Conservation (phyloP, 2,113 vertebrate genomes). For the Leptobrachium ailaonicum region DNA sequence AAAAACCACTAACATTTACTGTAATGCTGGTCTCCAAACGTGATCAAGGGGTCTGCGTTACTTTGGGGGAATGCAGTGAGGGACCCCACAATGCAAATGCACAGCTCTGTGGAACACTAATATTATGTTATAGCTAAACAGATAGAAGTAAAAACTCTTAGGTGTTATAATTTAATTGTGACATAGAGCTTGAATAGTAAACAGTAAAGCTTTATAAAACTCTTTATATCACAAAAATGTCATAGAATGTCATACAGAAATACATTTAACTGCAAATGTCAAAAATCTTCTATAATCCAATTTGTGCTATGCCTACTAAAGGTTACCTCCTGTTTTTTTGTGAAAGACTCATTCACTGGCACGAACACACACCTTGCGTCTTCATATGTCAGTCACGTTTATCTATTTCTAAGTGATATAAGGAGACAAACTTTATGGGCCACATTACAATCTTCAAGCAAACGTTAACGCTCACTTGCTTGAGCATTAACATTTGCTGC, state of each 20-base stretch:
- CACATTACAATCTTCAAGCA: no score
- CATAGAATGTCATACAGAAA: conserved; percentile 20
- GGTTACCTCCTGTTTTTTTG: conserved; percentile 3
- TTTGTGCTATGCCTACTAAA: conserved; percentile 1
- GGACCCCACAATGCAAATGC: no score
- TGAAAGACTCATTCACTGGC: background rate
- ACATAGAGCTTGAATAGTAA: conserved; percentile 28
- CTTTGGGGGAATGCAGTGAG: no score
- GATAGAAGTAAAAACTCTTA: no score
- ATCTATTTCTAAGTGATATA: background rate
- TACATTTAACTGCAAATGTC: conserved; percentile 14
- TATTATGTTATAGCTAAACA: no score
- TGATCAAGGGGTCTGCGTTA: no score
- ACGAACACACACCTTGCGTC: conserved; percentile 21
- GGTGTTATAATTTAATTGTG: background rate
- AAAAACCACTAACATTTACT: no score
- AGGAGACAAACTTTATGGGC: no score
- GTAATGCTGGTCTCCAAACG: no score
- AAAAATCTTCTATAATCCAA: conserved; percentile 10
- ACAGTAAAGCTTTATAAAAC: conserved; percentile 1
- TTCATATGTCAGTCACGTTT: background rate
- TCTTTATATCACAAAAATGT: conserved; percentile 37
- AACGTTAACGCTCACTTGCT: no score
- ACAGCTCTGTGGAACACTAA: no score
- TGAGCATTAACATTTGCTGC: no score